A percentile compares a stretch with the other conserved stretches of the same genome.
Conservation (phyloP, 2,888 invertebrate genomes). For the Scaptomyza cyrtandrae region DNA sequence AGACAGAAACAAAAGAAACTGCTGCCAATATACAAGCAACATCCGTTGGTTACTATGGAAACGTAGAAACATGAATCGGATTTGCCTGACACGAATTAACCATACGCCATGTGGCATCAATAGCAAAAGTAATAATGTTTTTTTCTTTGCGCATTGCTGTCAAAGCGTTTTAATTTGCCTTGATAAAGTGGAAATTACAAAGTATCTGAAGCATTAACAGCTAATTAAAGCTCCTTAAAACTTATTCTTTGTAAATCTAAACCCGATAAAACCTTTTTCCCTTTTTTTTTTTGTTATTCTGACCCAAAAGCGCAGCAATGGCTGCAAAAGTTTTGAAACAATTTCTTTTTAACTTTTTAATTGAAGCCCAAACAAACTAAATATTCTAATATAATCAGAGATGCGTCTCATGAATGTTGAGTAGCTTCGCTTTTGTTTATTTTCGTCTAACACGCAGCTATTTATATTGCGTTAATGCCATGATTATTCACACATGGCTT, state of each 20-base stretch:
- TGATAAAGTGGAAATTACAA: neutral
- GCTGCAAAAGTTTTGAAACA: too few relatives aligned
- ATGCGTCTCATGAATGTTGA: conserved; percentile 66
- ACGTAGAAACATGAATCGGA: conserved; percentile 14
- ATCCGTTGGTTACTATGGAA: neutral
- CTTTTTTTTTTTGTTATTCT: conserved; percentile 23
- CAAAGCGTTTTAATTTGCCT: neutral
- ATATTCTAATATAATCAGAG: conserved; percentile 60
- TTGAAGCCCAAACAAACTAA: conserved; percentile 14
- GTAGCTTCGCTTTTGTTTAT: conserved; percentile 41
- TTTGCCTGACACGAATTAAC: conserved; percentile 24
- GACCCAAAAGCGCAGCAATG: neutral
- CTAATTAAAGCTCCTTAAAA: neutral
- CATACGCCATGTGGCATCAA: conserved; percentile 29
- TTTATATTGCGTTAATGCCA: conserved; percentile 41
- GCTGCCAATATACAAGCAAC: neutral
- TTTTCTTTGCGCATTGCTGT: neutral
- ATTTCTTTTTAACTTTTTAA: conserved; percentile 45
- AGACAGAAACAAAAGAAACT: neutral
- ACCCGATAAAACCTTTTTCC: neutral
- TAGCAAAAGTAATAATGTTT: neutral
- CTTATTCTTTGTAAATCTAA: conserved; percentile 13
- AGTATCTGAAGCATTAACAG: neutral
- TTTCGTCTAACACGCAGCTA: conserved; percentile 32
- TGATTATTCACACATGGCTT: conserved; percentile 32